Conservation (phyloP, 2,113 vertebrate genomes). For the Chascanopsetta lugubris region DNA sequence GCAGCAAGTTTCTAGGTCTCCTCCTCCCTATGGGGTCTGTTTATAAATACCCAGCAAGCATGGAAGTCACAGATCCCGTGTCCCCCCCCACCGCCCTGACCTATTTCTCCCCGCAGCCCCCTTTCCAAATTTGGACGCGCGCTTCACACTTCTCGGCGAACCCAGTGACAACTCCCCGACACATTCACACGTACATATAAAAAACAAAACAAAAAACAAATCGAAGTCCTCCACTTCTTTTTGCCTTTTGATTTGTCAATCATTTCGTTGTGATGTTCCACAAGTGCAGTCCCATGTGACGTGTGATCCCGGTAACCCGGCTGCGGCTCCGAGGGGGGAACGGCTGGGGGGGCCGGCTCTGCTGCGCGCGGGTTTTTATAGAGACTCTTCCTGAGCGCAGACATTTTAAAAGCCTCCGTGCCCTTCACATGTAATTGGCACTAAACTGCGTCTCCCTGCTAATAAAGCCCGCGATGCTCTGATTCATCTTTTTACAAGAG, state of each 20-base stretch:
- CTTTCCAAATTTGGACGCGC: slow-evolving; percentile 63
- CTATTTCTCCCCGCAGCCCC: slow-evolving; percentile 71
- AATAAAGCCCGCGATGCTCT: slow-evolving; percentile 58
- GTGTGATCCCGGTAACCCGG: slow-evolving; percentile 48
- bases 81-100: slow-evolving; percentile 81
- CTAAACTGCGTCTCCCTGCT: slow-evolving; percentile 53
- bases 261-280: slow-evolving; percentile 37
- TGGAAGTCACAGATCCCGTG: slow-evolving; percentile 76
- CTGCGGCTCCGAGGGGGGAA: slow-evolving; percentile 18
- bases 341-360: slow-evolving; percentile 33
- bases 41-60: slow-evolving; percentile 80
- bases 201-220: slow-evolving; percentile 10
- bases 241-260: neutral
- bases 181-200: slow-evolving; percentile 11
- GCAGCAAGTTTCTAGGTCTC: slow-evolving; percentile 77
- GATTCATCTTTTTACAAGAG: slow-evolving; percentile 69
- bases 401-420: slow-evolving; percentile 59
- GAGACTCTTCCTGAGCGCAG: slow-evolving; percentile 46
- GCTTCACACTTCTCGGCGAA: slow-evolving; percentile 42
- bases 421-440: slow-evolving; percentile 64
- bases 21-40: slow-evolving; percentile 70
- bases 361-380: slow-evolving; percentile 44
- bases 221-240: slow-evolving; percentile 3
- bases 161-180: slow-evolving; percentile 37
- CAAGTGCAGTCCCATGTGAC: slow-evolving; percentile 39